Conservation (phyloP, 1,140 invertebrate genomes). For the Drosophila parvula region DNA sequence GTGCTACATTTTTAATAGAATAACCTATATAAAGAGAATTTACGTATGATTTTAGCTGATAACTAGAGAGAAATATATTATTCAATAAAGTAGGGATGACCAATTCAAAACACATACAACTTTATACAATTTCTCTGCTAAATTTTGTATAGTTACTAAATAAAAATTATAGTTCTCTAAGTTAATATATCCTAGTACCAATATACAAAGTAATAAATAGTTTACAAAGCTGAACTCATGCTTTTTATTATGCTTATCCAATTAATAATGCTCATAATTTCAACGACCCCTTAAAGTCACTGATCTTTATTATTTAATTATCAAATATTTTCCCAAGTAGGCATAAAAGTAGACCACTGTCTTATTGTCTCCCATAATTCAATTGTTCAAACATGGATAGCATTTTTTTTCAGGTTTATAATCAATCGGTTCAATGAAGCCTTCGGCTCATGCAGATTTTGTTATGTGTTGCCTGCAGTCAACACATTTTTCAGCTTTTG, state of each 20-base stretch:
- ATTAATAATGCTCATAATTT: not conserved
- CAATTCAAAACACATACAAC: no score
- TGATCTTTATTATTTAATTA: constrained; percentile 27
- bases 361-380: constrained; percentile 24
- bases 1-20: no score
- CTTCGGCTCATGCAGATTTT: constrained; percentile 54
- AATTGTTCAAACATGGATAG: constrained; percentile 36
- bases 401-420: constrained; percentile 17
- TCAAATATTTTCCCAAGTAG: constrained; percentile 12
- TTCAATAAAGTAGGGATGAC: no score
- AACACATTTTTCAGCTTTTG: constrained; percentile 36
- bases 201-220: not conserved
- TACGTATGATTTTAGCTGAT: no score
- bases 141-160: not conserved
- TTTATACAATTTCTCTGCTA: no score
- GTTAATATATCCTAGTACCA: not conserved
- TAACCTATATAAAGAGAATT: no score
- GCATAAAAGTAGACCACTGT: not conserved
- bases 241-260: not conserved
- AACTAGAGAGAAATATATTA: no score
- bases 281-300: constrained; percentile 10
- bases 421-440: constrained; percentile 50
- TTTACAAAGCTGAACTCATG: not conserved
- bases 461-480: constrained; percentile 54
- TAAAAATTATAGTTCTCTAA: not conserved